Evolutionary conservation across 2,888 invertebrate genomes (phyloP), one percentile per base, ranked within the genome.

Genomic region (Thalpophila matura): DNA sequence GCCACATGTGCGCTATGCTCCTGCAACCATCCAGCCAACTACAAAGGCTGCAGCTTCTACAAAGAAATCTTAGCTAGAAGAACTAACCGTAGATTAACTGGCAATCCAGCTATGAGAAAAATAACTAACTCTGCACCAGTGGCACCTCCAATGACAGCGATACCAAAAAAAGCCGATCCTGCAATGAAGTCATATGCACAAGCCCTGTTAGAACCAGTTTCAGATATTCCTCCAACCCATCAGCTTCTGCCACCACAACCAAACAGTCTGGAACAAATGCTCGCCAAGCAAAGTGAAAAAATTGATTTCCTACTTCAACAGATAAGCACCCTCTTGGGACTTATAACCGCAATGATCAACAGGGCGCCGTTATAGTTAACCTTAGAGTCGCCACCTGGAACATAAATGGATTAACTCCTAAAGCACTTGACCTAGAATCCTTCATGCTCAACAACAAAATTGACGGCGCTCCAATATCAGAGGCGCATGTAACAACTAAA

Each of bases 381-480:
- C 7, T 5, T 1, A 10, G 1, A 24, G n/a, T 40, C 4, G 40
- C 40, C 12, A 59, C 60, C 0, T 68, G 62, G 62, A 73, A 74
- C 55, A 45, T 63, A n/a, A 59, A 75, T 47, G 65, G 69, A 3
- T 20, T 74, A 22, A 10, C 65, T 5, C 51, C 65, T 12, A 68
- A 63, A 6, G 58, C 49, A 49, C 1, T 27, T n/a, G 67, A 73
- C 7, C 14, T 59, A 2, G 56, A 55, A 60, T 1, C 20, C 0
- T 10, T 61, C 6, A 12, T 45, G 6, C 7, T 3, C 0, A 1
- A 9, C 1, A 45, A 51, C 24, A 61, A 55, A 6, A 9, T 75
- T 1, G 70, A 79, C 18, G 42, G 68, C 1, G 4, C 65, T 1
- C 31, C 76, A 0, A 38, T 75, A 0, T 72, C 77, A 1, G 75